phyloP scores from a whole-genome alignment of 2,113 vertebrate species.

The Callionymus lyra region DNA sequence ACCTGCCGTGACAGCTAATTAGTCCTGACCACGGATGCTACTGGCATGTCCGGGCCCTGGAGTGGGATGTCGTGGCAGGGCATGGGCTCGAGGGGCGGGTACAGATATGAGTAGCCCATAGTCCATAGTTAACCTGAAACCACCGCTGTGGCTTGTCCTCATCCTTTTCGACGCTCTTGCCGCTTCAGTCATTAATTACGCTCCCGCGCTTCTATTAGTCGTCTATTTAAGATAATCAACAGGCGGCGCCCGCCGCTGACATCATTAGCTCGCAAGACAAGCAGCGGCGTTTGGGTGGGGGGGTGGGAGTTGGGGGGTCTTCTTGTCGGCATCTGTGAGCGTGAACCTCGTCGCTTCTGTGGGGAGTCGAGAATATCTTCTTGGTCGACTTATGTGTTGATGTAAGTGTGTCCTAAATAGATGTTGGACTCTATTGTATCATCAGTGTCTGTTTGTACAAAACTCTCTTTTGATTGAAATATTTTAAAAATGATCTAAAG shows the following conservation, averaged over 20 bases:
- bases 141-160: conserved; percentile 16
- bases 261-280: conserved; percentile 58
- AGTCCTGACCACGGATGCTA: conserved; percentile 41
- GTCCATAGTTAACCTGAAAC: conserved; percentile 30
- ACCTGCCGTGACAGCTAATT: conserved; percentile 68
- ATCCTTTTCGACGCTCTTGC: conserved; percentile 34
- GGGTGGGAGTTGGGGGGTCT: too few relatives aligned
- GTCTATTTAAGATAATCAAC: conserved; percentile 58
- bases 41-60: conserved; percentile 29
- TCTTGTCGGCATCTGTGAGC: conserved; percentile 25
- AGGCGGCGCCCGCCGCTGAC: conserved; percentile 50
- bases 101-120: conserved; percentile 37
- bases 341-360: conserved; percentile 41
- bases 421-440: too few relatives aligned
- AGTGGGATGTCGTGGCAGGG: conserved; percentile 36
- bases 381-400: too few relatives aligned
- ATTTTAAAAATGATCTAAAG: too few relatives aligned
- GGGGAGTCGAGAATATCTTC: too few relatives aligned
- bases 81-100: conserved; percentile 14
- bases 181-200: conserved; percentile 57
- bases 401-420: too few relatives aligned
- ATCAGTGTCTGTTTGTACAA: too few relatives aligned
- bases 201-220: conserved; percentile 51
- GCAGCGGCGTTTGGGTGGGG: conserved; percentile 10
- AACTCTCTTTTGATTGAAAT: too few relatives aligned